phyloP scores from a whole-genome alignment of 2,113 vertebrate species.

The Potamarius usumacintae region DNA sequence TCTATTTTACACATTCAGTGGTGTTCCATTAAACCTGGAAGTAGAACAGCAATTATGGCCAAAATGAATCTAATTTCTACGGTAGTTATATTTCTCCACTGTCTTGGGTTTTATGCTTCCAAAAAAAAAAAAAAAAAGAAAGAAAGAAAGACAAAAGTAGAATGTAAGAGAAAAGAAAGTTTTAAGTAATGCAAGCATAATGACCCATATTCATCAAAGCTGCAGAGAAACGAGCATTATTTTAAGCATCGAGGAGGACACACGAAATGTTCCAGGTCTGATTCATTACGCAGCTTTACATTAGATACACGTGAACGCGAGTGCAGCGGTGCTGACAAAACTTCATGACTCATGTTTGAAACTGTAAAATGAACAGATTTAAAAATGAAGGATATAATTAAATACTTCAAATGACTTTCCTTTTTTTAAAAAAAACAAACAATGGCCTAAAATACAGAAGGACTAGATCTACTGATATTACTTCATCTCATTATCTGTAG shows the following conservation, averaged over 20 bases:
- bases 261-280: neutral
- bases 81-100: neutral
- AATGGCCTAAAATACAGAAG: no score
- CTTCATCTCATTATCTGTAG: no score
- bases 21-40: constrained; percentile 7
- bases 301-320: neutral
- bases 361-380: neutral
- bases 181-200: neutral
- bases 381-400: no score
- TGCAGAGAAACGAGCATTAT: neutral
- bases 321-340: neutral
- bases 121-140: neutral
- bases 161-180: neutral
- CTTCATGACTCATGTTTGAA: neutral
- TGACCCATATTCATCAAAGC: neutral
- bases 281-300: neutral
- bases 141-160: neutral
- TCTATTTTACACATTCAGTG: neutral
- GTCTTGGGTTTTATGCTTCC: neutral
- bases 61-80: neutral
- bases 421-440: no score
- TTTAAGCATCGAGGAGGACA: neutral
- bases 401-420: no score
- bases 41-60: neutral
- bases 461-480: no score